Conservation (phyloP, 2,797 vertebrate species). For the Hemibagrus guttatus region DNA sequence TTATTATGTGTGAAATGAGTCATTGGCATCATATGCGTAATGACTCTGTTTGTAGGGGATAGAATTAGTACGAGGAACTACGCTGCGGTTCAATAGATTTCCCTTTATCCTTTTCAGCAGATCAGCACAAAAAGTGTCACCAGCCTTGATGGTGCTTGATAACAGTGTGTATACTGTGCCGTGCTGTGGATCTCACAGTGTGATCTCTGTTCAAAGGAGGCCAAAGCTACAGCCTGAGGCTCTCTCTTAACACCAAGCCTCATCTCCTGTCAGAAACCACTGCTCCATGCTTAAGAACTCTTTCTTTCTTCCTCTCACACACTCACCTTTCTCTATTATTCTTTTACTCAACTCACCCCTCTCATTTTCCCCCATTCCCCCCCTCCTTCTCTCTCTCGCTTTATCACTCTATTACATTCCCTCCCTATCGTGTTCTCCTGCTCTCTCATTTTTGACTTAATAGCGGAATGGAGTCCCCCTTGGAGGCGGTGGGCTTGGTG, state of each 20-base stretch:
- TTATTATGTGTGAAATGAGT: conserved; percentile 41
- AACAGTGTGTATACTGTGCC: conserved; percentile 33
- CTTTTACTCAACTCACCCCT: conserved; percentile 57
- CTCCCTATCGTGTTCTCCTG: conserved; percentile 54
- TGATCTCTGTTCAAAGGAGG: conserved; percentile 63
- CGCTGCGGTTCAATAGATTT: not conserved
- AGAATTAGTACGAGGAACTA: conserved; percentile 5
- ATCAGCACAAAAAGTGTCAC: conserved; percentile 19
- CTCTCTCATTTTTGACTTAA: conserved; percentile 71
- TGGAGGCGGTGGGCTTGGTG: conserved; percentile 63
- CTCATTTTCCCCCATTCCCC: conserved; percentile 42
- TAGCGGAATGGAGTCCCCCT: conserved; percentile 72
- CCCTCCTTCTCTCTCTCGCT: conserved; percentile 40
- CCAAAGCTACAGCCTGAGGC: conserved; percentile 70
- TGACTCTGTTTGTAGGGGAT: conserved; percentile 1
- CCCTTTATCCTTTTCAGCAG: conserved; percentile 28
- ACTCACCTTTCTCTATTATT: conserved; percentile 58
- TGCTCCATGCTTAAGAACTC: conserved; percentile 71
- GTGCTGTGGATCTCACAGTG: conserved; percentile 50
- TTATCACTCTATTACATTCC: conserved; percentile 58
- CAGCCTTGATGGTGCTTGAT: conserved; percentile 41
- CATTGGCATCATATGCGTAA: not conserved
- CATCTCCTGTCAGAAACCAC: conserved; percentile 72
- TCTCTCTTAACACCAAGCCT: conserved; percentile 65
- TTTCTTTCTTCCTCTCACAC: conserved; percentile 64